Evolutionary conservation across 35 echinoderm and acorn worm genomes (phyloP).

Genomic region (Hemicentrotus pulcherrimus): DNA sequence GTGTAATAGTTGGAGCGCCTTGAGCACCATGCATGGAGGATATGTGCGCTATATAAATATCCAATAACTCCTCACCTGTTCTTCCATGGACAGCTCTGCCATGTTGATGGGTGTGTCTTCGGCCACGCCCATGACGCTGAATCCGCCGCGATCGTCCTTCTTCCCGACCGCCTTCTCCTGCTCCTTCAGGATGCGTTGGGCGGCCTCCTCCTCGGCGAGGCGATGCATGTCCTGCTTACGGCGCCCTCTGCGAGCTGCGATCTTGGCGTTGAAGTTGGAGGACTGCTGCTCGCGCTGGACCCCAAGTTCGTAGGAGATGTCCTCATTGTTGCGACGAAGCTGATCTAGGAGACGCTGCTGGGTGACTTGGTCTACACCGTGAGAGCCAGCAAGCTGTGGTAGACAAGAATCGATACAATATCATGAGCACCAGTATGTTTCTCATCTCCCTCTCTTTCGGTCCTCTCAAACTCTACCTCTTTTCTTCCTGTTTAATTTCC

Average conservation of each 20-base stretch:
- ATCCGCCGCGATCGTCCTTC: background rate
- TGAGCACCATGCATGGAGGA: too few species aligned
- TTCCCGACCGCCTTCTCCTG: constrained; percentile 70
- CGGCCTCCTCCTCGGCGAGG: constrained; percentile 77
- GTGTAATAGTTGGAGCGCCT: too few species aligned
- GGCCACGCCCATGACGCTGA: constrained; percentile 58
- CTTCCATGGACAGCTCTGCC: constrained; percentile 86
- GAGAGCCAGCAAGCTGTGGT: constrained; percentile 51
- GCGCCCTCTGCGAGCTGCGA: constrained; percentile 55
- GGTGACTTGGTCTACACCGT: constrained; percentile 74
- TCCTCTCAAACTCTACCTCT: too few species aligned
- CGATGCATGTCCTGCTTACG: constrained; percentile 66
- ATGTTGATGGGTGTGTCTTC: constrained; percentile 69
- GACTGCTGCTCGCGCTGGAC: constrained; percentile 76
- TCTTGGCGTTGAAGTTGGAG: constrained; percentile 79
- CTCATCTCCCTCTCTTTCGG: too few species aligned
- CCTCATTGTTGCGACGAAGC: constrained; percentile 81
- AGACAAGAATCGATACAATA: background rate
- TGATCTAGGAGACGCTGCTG: constrained; percentile 88
- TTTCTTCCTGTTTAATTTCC: too few species aligned
- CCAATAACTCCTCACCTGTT: constrained; percentile 68
- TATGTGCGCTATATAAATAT: too few species aligned
- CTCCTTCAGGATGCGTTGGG: constrained; percentile 77
- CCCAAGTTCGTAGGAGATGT: constrained; percentile 72
- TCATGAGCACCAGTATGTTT: too few species aligned